These are phyloP conservation scores for Pogonus chalceus DNA, from an alignment of 1,140 invertebrate genomes.

Conservation along the genomic window DNA sequence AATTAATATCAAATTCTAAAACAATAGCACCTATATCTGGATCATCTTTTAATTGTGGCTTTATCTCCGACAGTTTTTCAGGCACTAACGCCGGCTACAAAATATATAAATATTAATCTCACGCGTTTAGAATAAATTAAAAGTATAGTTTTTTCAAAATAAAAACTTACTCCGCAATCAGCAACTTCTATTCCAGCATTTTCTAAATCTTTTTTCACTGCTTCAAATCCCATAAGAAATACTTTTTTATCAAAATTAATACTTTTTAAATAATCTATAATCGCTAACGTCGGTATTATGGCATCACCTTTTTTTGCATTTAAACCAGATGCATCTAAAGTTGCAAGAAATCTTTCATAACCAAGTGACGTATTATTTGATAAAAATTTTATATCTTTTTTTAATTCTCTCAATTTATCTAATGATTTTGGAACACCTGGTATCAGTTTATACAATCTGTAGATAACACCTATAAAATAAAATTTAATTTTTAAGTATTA, in stretches of 20 bases:
- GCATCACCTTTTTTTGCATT: slow-evolving; percentile 16
- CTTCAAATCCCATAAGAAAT: slow-evolving; percentile 19
- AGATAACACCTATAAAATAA: slow-evolving; percentile 22
- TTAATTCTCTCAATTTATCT: slow-evolving; percentile 18
- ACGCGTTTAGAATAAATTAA: slow-evolving; percentile 2
- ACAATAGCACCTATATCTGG: slow-evolving; percentile 25
- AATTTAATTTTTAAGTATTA: not conserved
- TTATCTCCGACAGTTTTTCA: not conserved
- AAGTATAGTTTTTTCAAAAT: not conserved
- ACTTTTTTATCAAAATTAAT: slow-evolving; percentile 25
- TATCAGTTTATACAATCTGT: slow-evolving; percentile 15
- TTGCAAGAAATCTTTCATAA: slow-evolving; percentile 10
- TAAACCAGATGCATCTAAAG: slow-evolving; percentile 16
- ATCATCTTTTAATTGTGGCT: slow-evolving; percentile 12
- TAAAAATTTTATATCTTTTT: slow-evolving; percentile 27
- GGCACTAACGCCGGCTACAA: not conserved
- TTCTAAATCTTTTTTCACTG: slow-evolving; percentile 20
- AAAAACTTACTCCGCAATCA: slow-evolving; percentile 12
- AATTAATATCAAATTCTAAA: slow-evolving; percentile 21
- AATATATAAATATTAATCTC: not conserved
- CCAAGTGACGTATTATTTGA: slow-evolving; percentile 24
- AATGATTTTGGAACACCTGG: slow-evolving; percentile 22
- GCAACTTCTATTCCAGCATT: slow-evolving; percentile 21
- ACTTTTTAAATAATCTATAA: slow-evolving; percentile 21
- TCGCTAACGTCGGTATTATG: slow-evolving; percentile 16